Evolutionary conservation across 2,113 vertebrate genomes (phyloP).

Genomic region (Pardalotus punctatus): DNA sequence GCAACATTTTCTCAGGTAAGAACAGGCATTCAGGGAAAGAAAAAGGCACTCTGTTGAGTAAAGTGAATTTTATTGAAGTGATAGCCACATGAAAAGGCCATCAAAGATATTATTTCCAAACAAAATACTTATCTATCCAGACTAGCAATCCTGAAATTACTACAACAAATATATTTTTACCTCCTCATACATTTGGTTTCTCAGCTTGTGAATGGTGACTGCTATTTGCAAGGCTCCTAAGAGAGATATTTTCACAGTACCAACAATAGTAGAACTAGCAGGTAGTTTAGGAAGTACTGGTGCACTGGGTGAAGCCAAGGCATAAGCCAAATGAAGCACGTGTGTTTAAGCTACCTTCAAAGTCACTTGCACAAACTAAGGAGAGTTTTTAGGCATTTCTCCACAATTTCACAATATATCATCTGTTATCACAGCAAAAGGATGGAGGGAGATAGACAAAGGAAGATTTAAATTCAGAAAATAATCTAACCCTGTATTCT

Average conservation of each 20-base stretch:
- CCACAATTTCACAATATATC: background rate
- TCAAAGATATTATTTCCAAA: background rate
- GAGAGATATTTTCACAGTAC: conserved; percentile 1
- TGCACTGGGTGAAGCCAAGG: background rate
- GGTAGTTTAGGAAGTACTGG: background rate
- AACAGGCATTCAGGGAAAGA: background rate
- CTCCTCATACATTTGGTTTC: conserved; percentile 28
- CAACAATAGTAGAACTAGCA: background rate
- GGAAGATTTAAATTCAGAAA: background rate
- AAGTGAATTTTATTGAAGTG: conserved; percentile 46
- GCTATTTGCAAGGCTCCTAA: background rate
- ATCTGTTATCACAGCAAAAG: background rate
- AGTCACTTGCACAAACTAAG: background rate
- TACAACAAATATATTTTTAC: conserved; percentile 5
- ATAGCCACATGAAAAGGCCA: background rate
- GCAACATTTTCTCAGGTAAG: background rate
- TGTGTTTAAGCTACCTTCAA: background rate
- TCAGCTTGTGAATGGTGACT: background rate
- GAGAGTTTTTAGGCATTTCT: background rate
- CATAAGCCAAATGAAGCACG: background rate
- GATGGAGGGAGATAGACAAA: background rate
- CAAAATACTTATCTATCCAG: background rate
- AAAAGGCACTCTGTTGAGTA: background rate
- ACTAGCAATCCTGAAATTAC: background rate
- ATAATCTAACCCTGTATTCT: background rate